Percentiles rank a stretch among this genome's conserved stretches.
phyloP scores from a whole-genome alignment of 2,888 invertebrate species.

The Iphiclides podalirius region DNA sequence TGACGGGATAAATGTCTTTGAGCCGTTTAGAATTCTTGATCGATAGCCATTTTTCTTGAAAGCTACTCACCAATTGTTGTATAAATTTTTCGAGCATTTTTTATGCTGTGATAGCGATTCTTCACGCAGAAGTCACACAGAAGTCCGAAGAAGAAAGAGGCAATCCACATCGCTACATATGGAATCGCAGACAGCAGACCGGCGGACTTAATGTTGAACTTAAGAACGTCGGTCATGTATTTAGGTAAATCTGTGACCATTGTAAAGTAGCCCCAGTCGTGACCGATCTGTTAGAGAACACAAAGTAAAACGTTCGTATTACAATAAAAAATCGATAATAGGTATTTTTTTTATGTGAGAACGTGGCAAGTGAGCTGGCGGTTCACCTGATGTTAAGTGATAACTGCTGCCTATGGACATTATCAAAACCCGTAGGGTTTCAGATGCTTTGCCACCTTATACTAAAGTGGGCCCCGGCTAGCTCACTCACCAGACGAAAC shows the following conservation, averaged over 20 bases:
- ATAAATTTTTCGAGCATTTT: constrained; percentile 82
- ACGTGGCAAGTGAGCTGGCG: too few relatives aligned
- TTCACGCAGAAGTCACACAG: constrained; percentile 85
- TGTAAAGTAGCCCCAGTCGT: constrained; percentile 86
- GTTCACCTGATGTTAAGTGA: too few relatives aligned
- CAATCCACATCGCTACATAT: constrained; percentile 84
- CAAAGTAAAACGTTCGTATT: neutral
- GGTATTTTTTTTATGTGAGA: too few relatives aligned
- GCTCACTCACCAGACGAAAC: too few relatives aligned
- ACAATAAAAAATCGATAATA: neutral
- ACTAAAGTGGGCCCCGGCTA: too few relatives aligned
- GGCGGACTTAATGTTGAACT: constrained; percentile 83
- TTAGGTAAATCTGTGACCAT: constrained; percentile 86
- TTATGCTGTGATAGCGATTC: constrained; percentile 77
- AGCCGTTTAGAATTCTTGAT: too few relatives aligned
- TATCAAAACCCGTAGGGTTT: too few relatives aligned
- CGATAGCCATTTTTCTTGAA: too few relatives aligned
- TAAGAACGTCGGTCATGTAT: constrained; percentile 84
- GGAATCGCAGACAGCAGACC: constrained; percentile 83
- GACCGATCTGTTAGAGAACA: constrained; percentile 71
- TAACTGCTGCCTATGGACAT: too few relatives aligned
- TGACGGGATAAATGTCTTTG: too few relatives aligned
- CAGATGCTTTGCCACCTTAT: too few relatives aligned
- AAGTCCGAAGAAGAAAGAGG: constrained; percentile 82
- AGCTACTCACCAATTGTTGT: constrained; percentile 82